Evolutionary conservation across 2,797 vertebrate genomes (phyloP).

Genomic region (Rhodeus uyekii): DNA sequence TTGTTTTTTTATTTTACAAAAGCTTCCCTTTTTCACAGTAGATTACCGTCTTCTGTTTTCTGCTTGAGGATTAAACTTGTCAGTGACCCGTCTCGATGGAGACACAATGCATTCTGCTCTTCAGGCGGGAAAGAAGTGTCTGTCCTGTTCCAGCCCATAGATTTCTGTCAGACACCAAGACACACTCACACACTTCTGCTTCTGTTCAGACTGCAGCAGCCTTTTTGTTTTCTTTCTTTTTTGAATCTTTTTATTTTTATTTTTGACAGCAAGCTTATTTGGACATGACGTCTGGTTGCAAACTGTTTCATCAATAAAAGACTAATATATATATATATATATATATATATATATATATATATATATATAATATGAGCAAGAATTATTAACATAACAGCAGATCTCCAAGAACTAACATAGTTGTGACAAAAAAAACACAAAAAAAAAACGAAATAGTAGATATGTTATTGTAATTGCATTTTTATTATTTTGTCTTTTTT

Average conservation of each 20-base stretch:
- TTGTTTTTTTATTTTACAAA: background rate
- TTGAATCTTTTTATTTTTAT: slow-evolving; percentile 55
- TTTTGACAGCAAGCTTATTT: slow-evolving; percentile 85
- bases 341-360: no score
- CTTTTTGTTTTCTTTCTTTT: slow-evolving; percentile 54
- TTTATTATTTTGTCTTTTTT: slow-evolving; percentile 14
- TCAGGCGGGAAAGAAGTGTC: slow-evolving; percentile 58
- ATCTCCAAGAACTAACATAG: slow-evolving; percentile 67
- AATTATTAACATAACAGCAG: slow-evolving; percentile 63
- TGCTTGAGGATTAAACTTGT: background rate
- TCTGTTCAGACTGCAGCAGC: slow-evolving; percentile 83
- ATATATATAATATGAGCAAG: no score
- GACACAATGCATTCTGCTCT: slow-evolving; percentile 16
- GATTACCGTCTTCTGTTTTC: slow-evolving; percentile 59
- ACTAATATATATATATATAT: no score
- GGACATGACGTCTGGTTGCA: slow-evolving; percentile 81
- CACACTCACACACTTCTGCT: slow-evolving; percentile 66
- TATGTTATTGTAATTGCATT: slow-evolving; percentile 39
- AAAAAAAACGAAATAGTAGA: slow-evolving; percentile 20
- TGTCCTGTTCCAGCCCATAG: slow-evolving; percentile 74
- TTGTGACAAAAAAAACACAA: slow-evolving; percentile 53
- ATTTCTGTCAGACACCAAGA: slow-evolving; percentile 74
- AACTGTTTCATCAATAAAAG: slow-evolving; percentile 75
- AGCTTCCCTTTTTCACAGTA: slow-evolving; percentile 69
- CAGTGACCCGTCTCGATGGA: slow-evolving; percentile 19